Evolutionary conservation across 2,797 vertebrate species (phyloP), one percentile per base, ranked within the genome.

Genomic region (Channallabes apus): DNA sequence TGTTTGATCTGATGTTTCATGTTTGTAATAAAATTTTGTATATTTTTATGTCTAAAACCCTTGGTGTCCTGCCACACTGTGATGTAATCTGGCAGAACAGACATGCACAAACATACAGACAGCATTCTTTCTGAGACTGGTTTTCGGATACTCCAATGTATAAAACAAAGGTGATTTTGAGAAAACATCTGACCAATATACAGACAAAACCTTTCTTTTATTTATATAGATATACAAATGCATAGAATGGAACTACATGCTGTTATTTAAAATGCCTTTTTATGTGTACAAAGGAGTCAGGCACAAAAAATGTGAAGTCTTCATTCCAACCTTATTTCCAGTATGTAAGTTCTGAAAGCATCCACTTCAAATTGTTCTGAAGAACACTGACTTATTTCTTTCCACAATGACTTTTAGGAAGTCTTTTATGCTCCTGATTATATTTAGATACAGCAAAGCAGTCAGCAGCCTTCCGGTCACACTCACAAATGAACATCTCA

Each of bases 401-500:
- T 72, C 93, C 54, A 90, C 94, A 95, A n/a, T 73, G 67, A 0
- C 12, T 5, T 11, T 27, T n/a, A 6, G 41, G 41, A 11, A 73
- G 54, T 85, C 78, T 0, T 9, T 35, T 83, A 77, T 96, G 0
- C 0, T 85, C 2, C 2, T 87, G 0, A 24, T 92, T 91, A 85
- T 96, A 96, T 0, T 89, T 86, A 0, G 89, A 90, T 24, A 79
- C 68, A 54, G 95, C 84, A 51, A 97, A 96, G 89, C 96, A 97
- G 27, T 89, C 90, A 68, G 96, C 95, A 0, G 96, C 96, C 0
- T 61, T 0, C 11, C 93, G 93, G 93, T 97, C 97, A 15, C 96
- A 97, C 85, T 96, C 91, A 67, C 96, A 98, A 91, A 96, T 83
- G 85, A 96, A 96, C 59, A 17, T 87, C 72, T 93, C 84, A 7